phyloP scores from a whole-genome alignment of 53 echinoderm and acorn worm species.

The Astropecten irregularis region DNA sequence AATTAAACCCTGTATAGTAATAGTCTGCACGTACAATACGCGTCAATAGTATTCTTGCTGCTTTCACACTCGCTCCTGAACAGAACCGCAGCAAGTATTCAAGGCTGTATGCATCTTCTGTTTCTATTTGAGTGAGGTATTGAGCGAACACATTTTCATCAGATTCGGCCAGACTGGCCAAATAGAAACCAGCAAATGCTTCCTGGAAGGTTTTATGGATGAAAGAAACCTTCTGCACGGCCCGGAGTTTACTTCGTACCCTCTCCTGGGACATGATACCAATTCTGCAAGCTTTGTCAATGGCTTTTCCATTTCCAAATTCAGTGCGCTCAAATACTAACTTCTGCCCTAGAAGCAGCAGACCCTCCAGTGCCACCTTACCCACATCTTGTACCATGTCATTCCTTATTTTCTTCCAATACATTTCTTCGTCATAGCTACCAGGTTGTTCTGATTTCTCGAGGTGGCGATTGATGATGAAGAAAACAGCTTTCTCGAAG shows the following conservation, averaged over 20 bases:
- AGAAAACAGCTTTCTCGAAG: background rate
- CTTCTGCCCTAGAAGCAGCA: too few relatives aligned
- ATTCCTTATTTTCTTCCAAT: background rate
- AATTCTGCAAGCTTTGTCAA: background rate
- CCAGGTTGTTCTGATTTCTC: background rate
- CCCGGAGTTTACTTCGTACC: too few relatives aligned
- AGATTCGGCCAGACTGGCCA: background rate
- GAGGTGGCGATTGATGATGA: constrained; percentile 6
- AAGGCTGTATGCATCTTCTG: background rate
- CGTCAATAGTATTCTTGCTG: too few relatives aligned
- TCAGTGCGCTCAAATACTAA: background rate
- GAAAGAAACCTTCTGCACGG: too few relatives aligned
- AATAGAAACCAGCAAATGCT: too few relatives aligned
- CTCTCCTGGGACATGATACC: background rate
- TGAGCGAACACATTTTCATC: too few relatives aligned
- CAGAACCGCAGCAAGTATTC: constrained; percentile 23
- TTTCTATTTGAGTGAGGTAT: too few relatives aligned
- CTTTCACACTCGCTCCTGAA: too few relatives aligned
- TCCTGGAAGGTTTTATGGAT: too few relatives aligned
- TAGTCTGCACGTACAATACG: background rate
- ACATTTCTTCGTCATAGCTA: background rate
- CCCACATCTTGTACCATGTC: background rate
- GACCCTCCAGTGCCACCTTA: too few relatives aligned
- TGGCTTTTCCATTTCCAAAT: background rate
- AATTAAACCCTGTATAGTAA: background rate